phyloP scores from a whole-genome alignment of 2,797 vertebrate genomes.

The Macroramphosus scolopax region DNA sequence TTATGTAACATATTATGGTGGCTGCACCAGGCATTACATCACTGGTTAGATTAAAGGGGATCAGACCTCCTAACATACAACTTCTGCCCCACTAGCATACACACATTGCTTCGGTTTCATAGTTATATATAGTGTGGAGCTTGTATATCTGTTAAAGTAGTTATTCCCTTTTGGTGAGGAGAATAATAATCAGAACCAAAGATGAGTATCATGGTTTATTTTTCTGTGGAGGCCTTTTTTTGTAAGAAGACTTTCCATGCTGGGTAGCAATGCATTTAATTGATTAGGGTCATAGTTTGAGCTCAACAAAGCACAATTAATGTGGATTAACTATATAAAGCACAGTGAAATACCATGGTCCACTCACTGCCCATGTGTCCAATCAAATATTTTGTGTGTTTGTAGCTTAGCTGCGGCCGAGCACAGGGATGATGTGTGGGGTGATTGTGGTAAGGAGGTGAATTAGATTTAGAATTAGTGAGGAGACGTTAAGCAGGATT shows the following conservation, averaged over 20 bases:
- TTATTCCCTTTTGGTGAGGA: constrained; percentile 11
- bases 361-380: constrained; percentile 41
- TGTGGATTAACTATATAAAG: constrained; percentile 52
- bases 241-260: constrained; percentile 23
- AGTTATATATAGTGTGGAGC: constrained; percentile 14
- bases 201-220: too few relatives aligned
- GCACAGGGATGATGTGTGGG: constrained; percentile 58
- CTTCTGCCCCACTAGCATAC: constrained; percentile 13
- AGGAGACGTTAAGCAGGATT: constrained; percentile 65
- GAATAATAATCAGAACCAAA: constrained; percentile 15
- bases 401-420: constrained; percentile 39
- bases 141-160: constrained; percentile 19
- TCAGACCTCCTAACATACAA: constrained; percentile 60
- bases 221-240: too few relatives aligned
- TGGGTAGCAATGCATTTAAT: constrained; percentile 30
- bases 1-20: constrained; percentile 70
- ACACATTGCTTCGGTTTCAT: constrained; percentile 26
- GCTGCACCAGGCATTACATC: constrained; percentile 64
- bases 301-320: constrained; percentile 46
- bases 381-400: constrained; percentile 36
- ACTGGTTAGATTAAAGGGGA: constrained; percentile 65
- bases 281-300: constrained; percentile 38
- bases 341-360: constrained; percentile 32
- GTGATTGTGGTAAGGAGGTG: constrained; percentile 70
- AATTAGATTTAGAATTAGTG: constrained; percentile 72